Evolutionary conservation across 2,888 invertebrate genomes (phyloP).

Genomic region (Cenopis cana): DNA sequence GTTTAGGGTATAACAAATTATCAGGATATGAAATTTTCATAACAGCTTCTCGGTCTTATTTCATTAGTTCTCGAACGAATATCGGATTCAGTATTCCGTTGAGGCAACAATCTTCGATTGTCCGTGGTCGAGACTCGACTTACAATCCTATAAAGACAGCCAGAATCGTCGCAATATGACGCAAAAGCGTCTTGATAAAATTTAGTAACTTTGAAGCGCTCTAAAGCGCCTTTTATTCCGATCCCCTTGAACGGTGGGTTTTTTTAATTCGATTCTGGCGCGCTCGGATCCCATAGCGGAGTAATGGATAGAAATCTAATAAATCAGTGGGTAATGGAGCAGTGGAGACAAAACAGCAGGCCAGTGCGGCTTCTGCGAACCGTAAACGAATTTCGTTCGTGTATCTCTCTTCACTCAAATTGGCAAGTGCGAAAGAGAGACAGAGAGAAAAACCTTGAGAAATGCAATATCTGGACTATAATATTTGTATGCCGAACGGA

Average conservation of each 20-base stretch:
- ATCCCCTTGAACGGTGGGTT: conserved; percentile 26
- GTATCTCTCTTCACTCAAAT: too few species aligned
- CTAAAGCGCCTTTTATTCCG: conserved; percentile 22
- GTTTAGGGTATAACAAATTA: too few species aligned
- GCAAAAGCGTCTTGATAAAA: not conserved
- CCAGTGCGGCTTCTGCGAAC: too few species aligned
- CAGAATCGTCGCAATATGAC: not conserved
- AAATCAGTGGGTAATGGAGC: conserved; percentile 38
- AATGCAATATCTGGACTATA: too few species aligned
- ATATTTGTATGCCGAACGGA: too few species aligned
- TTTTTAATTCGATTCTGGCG: conserved; percentile 43
- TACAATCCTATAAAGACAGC: not conserved
- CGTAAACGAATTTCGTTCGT: too few species aligned
- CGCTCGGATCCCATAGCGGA: conserved; percentile 26
- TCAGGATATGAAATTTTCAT: too few species aligned
- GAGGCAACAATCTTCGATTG: not conserved
- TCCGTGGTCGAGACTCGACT: not conserved
- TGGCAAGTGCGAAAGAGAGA: too few species aligned
- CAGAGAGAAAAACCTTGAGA: too few species aligned
- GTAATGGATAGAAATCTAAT: conserved; percentile 45
- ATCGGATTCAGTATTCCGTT: too few species aligned
- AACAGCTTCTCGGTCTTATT: too few species aligned
- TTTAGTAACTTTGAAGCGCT: conserved; percentile 5
- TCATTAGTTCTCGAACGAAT: too few species aligned
- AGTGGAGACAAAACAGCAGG: conserved; percentile 32